Evolutionary conservation across 2,113 vertebrate species (phyloP).

Genomic region (Sylvia atricapilla): DNA sequence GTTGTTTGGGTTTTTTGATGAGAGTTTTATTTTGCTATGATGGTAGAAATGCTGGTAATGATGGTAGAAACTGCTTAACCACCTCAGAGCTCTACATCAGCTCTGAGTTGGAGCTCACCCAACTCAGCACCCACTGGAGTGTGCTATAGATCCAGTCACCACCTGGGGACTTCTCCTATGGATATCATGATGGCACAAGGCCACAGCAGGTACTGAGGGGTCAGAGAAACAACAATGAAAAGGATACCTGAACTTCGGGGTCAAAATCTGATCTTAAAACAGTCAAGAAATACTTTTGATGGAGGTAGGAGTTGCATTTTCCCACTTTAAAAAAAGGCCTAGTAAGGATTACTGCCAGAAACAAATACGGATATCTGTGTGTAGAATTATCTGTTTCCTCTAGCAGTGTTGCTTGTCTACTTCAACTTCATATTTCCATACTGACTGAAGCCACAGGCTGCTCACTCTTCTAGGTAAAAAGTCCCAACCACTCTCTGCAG

Average conservation of each 20-base stretch:
- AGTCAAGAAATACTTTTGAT: neutral
- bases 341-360: neutral
- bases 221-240: neutral
- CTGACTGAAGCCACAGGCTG: neutral
- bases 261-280: neutral
- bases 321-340: neutral
- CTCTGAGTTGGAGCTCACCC: neutral
- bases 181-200: fast-evolving
- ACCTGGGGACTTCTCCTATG: neutral
- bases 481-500: neutral
- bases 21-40: neutral
- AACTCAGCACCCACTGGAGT: neutral
- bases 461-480: neutral
- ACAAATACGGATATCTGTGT: neutral
- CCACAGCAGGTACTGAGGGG: neutral
- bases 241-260: neutral
- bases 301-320: neutral
- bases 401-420: neutral
- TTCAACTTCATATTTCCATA: neutral
- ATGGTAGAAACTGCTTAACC: neutral
- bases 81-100: neutral
- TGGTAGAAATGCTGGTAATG: neutral
- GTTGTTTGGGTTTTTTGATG: neutral
- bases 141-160: fast-evolving
- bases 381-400: neutral